Evolutionary conservation across 2,888 invertebrate species (phyloP), one percentile per base, ranked within the genome.

Genomic region (Agrochola lota): DNA sequence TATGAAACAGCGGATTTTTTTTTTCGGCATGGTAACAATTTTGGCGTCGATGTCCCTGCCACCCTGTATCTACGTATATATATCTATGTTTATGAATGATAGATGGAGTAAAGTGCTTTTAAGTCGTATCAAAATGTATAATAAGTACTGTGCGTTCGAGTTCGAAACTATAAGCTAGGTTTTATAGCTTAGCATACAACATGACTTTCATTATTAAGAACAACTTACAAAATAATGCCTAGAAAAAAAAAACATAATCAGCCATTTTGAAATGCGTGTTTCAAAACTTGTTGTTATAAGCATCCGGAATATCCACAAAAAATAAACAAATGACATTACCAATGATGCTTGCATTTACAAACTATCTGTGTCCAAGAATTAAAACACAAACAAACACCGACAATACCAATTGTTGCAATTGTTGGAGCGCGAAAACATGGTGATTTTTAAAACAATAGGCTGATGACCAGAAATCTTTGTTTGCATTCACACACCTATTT

Each of bases 371-470:
- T 85, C 87, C 77, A 70, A 86, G 89, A 88, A 87, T 86, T 84
- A 80, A 80, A 78, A 88, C 74, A 87, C 85, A 82, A 84, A 87
- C 87, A 83, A 69, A 43, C 40, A 60, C 1, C 74, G 35, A 90
- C 91, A 91, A 91, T 91, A 62, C 77, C 85, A 62, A 89, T 91
- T 91, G 90, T 90, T 73, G 62, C 43, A 71, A 43, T 91, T 91
- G 90, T 89, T 71, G 52, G 5, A 72, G 20, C 30, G 73, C 64
- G 77, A 77, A 84, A 88, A 85, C 83, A 81, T 52, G 35, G 79
- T 83, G 63, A 49, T 77, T 85, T 85, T 46, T 62, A 46, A 77
- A 86, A 88, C 88, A 90, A 88, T 85, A 72, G 23, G 3, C 26
- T 11, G 64, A 77, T 73, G 55, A 49, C 23, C 57, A 71, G 85